phyloP scores from a whole-genome alignment of 2,888 invertebrate genomes.

The Rhagonycha fulva region DNA sequence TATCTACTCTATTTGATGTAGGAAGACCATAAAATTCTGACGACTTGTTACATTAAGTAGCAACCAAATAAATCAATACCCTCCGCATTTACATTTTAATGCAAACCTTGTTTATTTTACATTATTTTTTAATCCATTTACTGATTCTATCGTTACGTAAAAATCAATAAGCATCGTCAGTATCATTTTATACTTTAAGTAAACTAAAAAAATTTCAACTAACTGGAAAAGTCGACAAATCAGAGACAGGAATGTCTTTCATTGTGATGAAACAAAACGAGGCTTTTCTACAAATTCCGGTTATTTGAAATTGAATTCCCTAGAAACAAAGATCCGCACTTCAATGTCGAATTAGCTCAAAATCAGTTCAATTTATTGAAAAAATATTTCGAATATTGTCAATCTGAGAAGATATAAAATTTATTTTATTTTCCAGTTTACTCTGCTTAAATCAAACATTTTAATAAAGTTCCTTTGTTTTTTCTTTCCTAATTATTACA shows the following conservation, averaged over 20 bases:
- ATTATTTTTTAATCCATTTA: not conserved
- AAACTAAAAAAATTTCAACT: conserved; percentile 15
- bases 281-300: conserved; percentile 20
- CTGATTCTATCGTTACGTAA: not conserved
- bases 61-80: conserved; percentile 10
- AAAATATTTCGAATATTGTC: conserved; percentile 18
- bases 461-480: not conserved
- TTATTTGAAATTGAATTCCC: conserved; percentile 32
- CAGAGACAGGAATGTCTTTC: conserved; percentile 19
- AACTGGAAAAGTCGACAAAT: conserved; percentile 22
- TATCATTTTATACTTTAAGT: not conserved
- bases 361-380: conserved; percentile 25
- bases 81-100: not conserved
- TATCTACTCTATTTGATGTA: conserved; percentile 24
- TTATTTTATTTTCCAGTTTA: not conserved
- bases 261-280: conserved; percentile 23
- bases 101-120: not conserved
- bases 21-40: conserved; percentile 31
- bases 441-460: not conserved
- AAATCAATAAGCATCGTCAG: not conserved
- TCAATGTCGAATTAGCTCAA: conserved; percentile 27
- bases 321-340: conserved; percentile 33
- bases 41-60: conserved; percentile 32
- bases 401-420: not conserved
- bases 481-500: not conserved